phyloP scores from a whole-genome alignment of 2,113 vertebrate species.

The Polypterus senegalus region DNA sequence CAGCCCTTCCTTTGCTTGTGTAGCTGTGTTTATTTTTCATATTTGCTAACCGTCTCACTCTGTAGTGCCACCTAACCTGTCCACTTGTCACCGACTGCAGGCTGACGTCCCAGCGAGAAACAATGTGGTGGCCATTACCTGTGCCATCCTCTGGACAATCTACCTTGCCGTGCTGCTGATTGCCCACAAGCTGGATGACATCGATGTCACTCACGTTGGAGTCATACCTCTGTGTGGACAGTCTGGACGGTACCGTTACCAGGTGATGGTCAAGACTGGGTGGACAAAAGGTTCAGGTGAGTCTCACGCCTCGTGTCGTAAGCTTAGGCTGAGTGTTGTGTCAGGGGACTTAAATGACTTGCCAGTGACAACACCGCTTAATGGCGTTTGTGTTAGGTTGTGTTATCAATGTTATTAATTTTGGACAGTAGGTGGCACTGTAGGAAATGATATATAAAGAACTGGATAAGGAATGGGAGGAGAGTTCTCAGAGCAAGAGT shows the following conservation, averaged over 20 bases:
- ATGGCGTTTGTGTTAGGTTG: too few species aligned
- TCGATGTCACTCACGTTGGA: slow-evolving; percentile 44
- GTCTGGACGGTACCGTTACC: slow-evolving; percentile 48
- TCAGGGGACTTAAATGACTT: too few species aligned
- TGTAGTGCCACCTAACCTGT: too few species aligned
- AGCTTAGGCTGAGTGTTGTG: too few species aligned
- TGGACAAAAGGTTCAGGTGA: slow-evolving; percentile 51
- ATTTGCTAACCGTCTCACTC: too few species aligned
- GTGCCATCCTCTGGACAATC: slow-evolving; percentile 40
- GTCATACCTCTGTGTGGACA: slow-evolving; percentile 52
- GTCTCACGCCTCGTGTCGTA: neutral
- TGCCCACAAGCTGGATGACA: slow-evolving; percentile 55
- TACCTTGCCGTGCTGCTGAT: slow-evolving; percentile 50
- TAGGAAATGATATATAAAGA: too few species aligned
- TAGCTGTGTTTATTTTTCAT: neutral
- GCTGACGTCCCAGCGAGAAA: slow-evolving; percentile 32
- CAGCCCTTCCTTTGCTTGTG: too few species aligned
- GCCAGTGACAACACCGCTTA: too few species aligned
- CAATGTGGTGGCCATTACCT: slow-evolving; percentile 44
- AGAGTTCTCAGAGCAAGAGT: too few species aligned
- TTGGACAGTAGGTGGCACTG: too few species aligned
- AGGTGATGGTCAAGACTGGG: slow-evolving; percentile 60
- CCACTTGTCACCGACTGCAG: slow-evolving; percentile 22
- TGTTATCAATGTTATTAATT: too few species aligned
- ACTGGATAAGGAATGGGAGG: too few species aligned